Conservation (phyloP, 2,888 invertebrate genomes). For the Anarsia innoxiella region DNA sequence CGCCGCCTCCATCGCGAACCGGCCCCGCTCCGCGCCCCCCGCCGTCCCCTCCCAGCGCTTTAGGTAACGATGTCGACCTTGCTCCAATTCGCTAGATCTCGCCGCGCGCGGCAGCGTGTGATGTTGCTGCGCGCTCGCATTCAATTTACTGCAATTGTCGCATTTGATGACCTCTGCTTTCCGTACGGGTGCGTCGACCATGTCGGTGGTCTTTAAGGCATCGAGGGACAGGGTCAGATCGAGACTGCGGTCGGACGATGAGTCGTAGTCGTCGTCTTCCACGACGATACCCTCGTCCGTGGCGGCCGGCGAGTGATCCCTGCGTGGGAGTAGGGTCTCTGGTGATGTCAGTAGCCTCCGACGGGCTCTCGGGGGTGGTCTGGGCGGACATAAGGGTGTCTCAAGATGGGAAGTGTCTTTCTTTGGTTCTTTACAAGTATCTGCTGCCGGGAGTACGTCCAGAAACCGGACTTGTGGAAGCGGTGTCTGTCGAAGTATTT, state of each 20-base stretch:
- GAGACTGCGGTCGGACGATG: conserved; percentile 74
- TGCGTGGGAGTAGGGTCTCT: conserved; percentile 53
- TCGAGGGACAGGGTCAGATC: conserved; percentile 67
- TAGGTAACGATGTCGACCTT: conserved; percentile 58
- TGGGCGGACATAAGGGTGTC: conserved; percentile 51
- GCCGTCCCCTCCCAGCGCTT: conserved; percentile 65
- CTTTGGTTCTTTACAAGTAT: conserved; percentile 59
- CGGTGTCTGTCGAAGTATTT: conserved; percentile 84
- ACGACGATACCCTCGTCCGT: conserved; percentile 73
- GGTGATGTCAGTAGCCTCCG: conserved; percentile 55
- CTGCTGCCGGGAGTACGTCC: conserved; percentile 79
- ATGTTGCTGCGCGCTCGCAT: conserved; percentile 44
- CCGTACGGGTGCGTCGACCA: conserved; percentile 57
- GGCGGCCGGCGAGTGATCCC: conserved; percentile 67
- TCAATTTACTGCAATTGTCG: conserved; percentile 64
- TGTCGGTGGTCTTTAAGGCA: conserved; percentile 62
- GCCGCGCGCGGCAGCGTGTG: conserved; percentile 64
- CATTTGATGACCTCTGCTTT: conserved; percentile 64
- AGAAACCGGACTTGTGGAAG: conserved; percentile 82
- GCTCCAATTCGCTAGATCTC: conserved; percentile 52
- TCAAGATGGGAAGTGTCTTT: conserved; percentile 48
- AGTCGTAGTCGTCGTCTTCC: conserved; percentile 73
- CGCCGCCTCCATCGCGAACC: conserved; percentile 59
- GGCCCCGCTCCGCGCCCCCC: conserved; percentile 57
- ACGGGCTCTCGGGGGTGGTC: conserved; percentile 63